phyloP scores from a whole-genome alignment of 2,888 invertebrate genomes.

The Panopea generosa region DNA sequence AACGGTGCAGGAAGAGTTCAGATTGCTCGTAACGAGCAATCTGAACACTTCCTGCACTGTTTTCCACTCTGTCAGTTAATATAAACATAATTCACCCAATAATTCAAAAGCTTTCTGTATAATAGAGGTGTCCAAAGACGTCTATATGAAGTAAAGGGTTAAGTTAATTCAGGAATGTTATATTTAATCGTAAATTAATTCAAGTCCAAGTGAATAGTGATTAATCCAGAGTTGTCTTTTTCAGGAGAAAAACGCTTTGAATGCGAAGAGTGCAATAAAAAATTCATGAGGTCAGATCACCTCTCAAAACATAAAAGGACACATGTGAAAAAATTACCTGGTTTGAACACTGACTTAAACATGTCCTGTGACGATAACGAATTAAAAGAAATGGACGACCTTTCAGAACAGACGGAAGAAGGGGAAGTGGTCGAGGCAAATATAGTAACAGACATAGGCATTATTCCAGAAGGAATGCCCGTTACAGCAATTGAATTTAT shows the following conservation, averaged over 20 bases:
- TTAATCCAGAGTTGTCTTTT: too few relatives aligned
- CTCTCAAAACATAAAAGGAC: conserved; percentile 96
- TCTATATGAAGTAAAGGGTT: too few relatives aligned
- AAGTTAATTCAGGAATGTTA: too few relatives aligned
- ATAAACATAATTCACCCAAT: too few relatives aligned
- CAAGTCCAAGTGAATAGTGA: too few relatives aligned
- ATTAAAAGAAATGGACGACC: background rate
- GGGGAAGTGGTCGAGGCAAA: background rate
- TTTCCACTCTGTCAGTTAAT: too few relatives aligned
- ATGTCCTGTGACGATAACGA: background rate
- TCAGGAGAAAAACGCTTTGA: conserved; percentile 93
- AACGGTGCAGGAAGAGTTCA: too few relatives aligned
- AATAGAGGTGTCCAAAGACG: too few relatives aligned
- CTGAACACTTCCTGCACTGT: too few relatives aligned
- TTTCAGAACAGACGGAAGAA: background rate
- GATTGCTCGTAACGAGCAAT: too few relatives aligned
- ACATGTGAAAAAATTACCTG: conserved; percentile 86
- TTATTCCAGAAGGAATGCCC: background rate
- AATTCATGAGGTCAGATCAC: conserved; percentile 97
- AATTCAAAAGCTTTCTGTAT: too few relatives aligned
- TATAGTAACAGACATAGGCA: background rate
- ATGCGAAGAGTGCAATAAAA: conserved; percentile 94
- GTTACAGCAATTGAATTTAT: background rate
- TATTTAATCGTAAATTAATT: too few relatives aligned
- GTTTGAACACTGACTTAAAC: background rate